Conservation (phyloP, 2,888 invertebrate genomes). For the Lysandra coridon region DNA sequence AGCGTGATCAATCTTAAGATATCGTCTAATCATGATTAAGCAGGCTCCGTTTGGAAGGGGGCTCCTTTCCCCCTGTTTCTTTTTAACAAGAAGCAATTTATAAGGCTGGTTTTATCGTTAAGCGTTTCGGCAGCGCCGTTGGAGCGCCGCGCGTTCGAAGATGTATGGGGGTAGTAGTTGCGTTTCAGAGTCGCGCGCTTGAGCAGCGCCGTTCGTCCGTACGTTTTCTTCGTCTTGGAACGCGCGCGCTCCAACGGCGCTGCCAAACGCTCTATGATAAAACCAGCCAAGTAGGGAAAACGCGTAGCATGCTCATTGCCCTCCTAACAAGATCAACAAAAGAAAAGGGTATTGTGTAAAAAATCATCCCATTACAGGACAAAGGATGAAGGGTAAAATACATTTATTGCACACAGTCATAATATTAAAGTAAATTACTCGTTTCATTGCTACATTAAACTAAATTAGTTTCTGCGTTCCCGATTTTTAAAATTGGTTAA, state of each 20-base stretch:
- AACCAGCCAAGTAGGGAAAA: constrained; percentile 56
- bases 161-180: too few species aligned
- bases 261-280: too few species aligned
- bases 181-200: too few species aligned
- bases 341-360: constrained; percentile 53
- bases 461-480: neutral
- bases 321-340: constrained; percentile 51
- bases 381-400: constrained; percentile 50
- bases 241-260: too few species aligned
- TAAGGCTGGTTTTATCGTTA: too few species aligned
- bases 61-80: constrained; percentile 48
- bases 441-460: neutral
- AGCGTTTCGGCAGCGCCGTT: too few species aligned
- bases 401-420: constrained; percentile 1
- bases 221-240: too few species aligned
- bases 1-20: constrained; percentile 7
- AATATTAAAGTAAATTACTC: constrained; percentile 21
- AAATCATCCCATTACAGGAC: constrained; percentile 61
- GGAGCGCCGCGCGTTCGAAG: too few species aligned
- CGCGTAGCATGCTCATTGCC: constrained; percentile 61
- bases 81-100: constrained; percentile 66
- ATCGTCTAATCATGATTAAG: constrained; percentile 54
- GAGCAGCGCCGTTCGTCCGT: too few species aligned
- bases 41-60: constrained; percentile 45
- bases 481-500: neutral